Evolutionary conservation across 2,113 vertebrate species (phyloP).

Genomic region (Rana temporaria): DNA sequence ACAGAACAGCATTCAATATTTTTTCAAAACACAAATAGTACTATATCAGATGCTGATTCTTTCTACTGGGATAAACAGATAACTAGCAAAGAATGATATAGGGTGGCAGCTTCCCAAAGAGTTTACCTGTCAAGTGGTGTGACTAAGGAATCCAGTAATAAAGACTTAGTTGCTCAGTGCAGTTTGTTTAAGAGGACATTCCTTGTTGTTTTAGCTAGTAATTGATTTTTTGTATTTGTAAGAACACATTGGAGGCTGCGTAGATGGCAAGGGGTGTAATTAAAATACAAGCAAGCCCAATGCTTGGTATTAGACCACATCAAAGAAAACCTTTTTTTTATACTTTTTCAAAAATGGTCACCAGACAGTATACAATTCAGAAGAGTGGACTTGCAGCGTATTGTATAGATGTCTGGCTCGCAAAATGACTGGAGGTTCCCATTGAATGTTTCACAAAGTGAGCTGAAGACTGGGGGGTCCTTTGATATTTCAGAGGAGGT

Average conservation of each 20-base stretch:
- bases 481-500: slow-evolving; percentile 64
- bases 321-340: slow-evolving; percentile 66
- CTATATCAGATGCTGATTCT: neutral
- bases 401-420: slow-evolving; percentile 68
- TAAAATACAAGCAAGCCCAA: slow-evolving; percentile 82
- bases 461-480: slow-evolving; percentile 49
- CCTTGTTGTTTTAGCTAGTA: slow-evolving; percentile 2
- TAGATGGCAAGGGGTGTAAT: slow-evolving; percentile 80
- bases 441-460: neutral
- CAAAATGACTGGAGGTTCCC: slow-evolving; percentile 47
- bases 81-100: neutral
- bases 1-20: too few relatives aligned
- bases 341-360: slow-evolving; percentile 62
- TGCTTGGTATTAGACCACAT: slow-evolving; percentile 84
- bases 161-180: neutral
- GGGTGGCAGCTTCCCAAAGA: neutral
- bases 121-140: slow-evolving; percentile 10
- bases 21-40: neutral
- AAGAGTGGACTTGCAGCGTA: slow-evolving; percentile 72
- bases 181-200: neutral
- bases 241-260: slow-evolving; percentile 59
- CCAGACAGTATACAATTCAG: slow-evolving; percentile 70
- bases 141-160: neutral
- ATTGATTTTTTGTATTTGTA: slow-evolving; percentile 1
- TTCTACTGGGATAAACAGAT: neutral